These are phyloP conservation scores for Nesometra sesokonis DNA, from an alignment of 35 echinoderm and acorn worm species.

Conservation along the genomic window DNA sequence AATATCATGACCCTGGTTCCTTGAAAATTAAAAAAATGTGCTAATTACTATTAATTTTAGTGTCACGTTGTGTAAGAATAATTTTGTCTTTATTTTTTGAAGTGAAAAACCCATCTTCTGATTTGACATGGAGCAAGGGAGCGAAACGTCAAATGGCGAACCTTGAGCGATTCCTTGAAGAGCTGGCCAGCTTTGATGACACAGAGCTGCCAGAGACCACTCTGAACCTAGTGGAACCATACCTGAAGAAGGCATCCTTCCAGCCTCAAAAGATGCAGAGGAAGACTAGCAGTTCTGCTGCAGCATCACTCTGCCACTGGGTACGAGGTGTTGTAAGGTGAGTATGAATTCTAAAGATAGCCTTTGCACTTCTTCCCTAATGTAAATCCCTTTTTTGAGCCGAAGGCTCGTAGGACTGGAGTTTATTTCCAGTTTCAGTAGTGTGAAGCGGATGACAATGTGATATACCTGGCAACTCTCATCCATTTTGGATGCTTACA, in stretches of 20 bases:
- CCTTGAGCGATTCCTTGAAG: slow-evolving; percentile 87
- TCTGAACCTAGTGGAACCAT: slow-evolving; percentile 91
- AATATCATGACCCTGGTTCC: too few species aligned
- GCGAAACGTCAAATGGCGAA: slow-evolving; percentile 97
- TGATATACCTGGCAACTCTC: too few species aligned
- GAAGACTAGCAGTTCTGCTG: slow-evolving; percentile 72
- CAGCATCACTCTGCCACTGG: slow-evolving; percentile 92
- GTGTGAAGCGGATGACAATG: too few species aligned
- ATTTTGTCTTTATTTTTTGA: too few species aligned
- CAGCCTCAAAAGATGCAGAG: slow-evolving; percentile 78
- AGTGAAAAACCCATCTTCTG: slow-evolving; percentile 97
- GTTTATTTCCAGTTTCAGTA: too few species aligned
- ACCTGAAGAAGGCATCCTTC: slow-evolving; percentile 96
- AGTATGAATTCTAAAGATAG: background rate
- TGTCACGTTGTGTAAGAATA: too few species aligned
- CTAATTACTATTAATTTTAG: too few species aligned
- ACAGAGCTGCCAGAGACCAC: slow-evolving; percentile 82
- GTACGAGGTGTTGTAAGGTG: slow-evolving; percentile 86
- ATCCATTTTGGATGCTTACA: too few species aligned
- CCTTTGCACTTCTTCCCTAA: too few species aligned
- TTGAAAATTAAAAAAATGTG: too few species aligned
- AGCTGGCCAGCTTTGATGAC: slow-evolving; percentile 84
- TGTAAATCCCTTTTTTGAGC: too few species aligned
- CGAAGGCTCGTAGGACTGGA: too few species aligned
- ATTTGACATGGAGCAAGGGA: slow-evolving; percentile 98